Evolutionary conservation across 2,797 vertebrate genomes (phyloP).

Genomic region (Crocidura indochinensis): DNA sequence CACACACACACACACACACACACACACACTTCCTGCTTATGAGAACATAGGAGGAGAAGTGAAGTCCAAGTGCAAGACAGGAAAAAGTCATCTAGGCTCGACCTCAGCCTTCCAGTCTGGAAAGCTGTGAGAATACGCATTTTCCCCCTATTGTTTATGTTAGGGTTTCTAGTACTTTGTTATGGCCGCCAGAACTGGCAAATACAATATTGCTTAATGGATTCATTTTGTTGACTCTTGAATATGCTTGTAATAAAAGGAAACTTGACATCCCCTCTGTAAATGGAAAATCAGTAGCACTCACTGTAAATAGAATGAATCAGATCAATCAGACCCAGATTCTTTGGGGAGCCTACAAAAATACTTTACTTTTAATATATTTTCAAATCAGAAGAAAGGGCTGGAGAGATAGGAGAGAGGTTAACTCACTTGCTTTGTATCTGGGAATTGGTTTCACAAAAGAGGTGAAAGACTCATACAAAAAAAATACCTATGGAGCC

Average conservation of each 20-base stretch:
- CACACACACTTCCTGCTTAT: too few relatives aligned
- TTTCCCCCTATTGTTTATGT: background rate
- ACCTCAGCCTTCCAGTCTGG: too few relatives aligned
- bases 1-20: too few relatives aligned
- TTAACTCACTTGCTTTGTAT: too few relatives aligned
- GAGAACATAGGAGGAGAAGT: too few relatives aligned
- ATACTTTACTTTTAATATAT: conserved; percentile 45
- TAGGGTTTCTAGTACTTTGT: background rate
- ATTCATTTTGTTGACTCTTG: background rate
- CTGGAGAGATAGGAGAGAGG: too few relatives aligned
- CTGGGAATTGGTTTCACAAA: too few relatives aligned
- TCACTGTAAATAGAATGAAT: conserved; percentile 37
- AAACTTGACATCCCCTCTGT: background rate
- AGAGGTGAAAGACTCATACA: too few relatives aligned
- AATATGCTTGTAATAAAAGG: background rate
- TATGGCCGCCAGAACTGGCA: background rate
- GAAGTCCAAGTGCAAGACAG: too few relatives aligned
- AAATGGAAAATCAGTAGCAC: conserved; percentile 50
- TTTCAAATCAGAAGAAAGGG: conserved; percentile 25
- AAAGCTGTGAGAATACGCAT: too few relatives aligned
- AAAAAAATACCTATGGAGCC: too few relatives aligned
- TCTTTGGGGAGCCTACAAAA: background rate
- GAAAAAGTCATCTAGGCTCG: too few relatives aligned
- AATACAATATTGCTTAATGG: background rate
- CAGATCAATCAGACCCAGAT: background rate